These are phyloP conservation scores for Scaptomyza parva DNA, from an alignment of 2,888 invertebrate genomes.

Conservation along the genomic window DNA sequence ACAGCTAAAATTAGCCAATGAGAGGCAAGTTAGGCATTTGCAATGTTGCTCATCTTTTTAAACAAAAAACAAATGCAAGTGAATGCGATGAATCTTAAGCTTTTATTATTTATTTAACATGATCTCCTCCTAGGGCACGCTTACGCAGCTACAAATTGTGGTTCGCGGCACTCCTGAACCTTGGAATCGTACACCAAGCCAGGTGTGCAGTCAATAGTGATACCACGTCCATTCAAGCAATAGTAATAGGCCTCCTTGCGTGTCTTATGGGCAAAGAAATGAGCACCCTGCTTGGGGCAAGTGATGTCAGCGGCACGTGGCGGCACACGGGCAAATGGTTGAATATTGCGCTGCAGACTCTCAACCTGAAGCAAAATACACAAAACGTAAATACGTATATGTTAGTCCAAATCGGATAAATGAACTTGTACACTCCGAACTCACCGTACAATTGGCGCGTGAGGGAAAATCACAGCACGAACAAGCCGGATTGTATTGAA, in stretches of 20 bases:
- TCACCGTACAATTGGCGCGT: constrained; percentile 75
- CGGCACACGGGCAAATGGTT: constrained; percentile 71
- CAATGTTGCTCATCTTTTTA: background rate
- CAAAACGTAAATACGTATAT: too few species aligned
- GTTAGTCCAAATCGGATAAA: background rate
- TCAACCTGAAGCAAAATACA: constrained; percentile 62
- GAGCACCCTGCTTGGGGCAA: constrained; percentile 75
- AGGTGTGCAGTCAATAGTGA: constrained; percentile 81
- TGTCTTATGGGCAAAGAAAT: constrained; percentile 72
- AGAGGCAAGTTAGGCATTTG: constrained; percentile 28
- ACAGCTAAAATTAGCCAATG: constrained; percentile 53
- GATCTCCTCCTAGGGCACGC: constrained; percentile 32
- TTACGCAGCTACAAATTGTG: constrained; percentile 51
- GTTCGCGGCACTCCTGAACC: constrained; percentile 74
- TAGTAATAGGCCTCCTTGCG: constrained; percentile 76
- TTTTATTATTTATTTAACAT: constrained; percentile 42
- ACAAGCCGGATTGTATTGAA: constrained; percentile 70
- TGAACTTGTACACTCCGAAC: background rate
- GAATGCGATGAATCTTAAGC: constrained; percentile 53
- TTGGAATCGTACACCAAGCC: constrained; percentile 79
- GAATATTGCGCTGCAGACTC: constrained; percentile 70
- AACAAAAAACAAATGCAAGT: constrained; percentile 44
- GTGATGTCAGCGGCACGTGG: constrained; percentile 76
- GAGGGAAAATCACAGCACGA: constrained; percentile 78
- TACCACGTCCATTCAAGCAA: constrained; percentile 81